Percentiles rank a stretch among this genome's conserved stretches.
Evolutionary conservation across 2,888 invertebrate species (phyloP).

Genomic region (Zhengitettix transpicula): DNA sequence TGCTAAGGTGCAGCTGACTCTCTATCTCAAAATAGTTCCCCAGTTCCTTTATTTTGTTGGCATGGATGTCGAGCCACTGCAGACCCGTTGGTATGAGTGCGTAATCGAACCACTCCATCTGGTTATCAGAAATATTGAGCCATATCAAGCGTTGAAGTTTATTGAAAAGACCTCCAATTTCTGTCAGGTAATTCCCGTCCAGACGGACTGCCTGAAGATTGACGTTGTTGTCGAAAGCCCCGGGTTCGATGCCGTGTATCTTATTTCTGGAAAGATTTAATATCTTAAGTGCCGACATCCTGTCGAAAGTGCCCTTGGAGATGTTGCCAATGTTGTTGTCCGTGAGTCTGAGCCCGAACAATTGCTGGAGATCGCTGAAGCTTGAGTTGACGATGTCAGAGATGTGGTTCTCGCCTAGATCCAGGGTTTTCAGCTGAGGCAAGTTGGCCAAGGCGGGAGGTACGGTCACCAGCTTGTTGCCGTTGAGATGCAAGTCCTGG

Average conservation of each 20-base stretch:
- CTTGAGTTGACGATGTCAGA: slow-evolving; percentile 59
- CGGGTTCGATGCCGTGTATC: slow-evolving; percentile 59
- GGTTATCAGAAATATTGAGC: slow-evolving; percentile 75
- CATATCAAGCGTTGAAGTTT: slow-evolving; percentile 67
- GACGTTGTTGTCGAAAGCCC: slow-evolving; percentile 58
- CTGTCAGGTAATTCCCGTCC: slow-evolving; percentile 64
- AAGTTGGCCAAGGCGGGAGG: slow-evolving; percentile 56
- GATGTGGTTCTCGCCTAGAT: slow-evolving; percentile 74
- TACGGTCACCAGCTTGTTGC: slow-evolving; percentile 58
- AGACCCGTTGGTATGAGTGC: slow-evolving; percentile 68
- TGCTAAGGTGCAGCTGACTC: slow-evolving; percentile 57
- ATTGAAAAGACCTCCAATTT: slow-evolving; percentile 61
- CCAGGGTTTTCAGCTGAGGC: slow-evolving; percentile 59
- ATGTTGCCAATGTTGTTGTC: slow-evolving; percentile 71
- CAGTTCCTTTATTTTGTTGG: slow-evolving; percentile 65
- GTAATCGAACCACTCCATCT: slow-evolving; percentile 69
- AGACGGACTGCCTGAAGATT: slow-evolving; percentile 66
- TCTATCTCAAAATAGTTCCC: slow-evolving; percentile 75
- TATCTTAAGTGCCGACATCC: slow-evolving; percentile 61
- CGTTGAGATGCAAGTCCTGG: slow-evolving; percentile 68
- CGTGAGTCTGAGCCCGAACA: slow-evolving; percentile 65
- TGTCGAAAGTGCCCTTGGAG: slow-evolving; percentile 61
- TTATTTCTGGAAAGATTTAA: slow-evolving; percentile 71
- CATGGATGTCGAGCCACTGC: slow-evolving; percentile 71
- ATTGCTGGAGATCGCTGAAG: slow-evolving; percentile 61